Evolutionary conservation across 23 tunicate species (phyloP).

Genomic region (Phallusia fumigata): DNA sequence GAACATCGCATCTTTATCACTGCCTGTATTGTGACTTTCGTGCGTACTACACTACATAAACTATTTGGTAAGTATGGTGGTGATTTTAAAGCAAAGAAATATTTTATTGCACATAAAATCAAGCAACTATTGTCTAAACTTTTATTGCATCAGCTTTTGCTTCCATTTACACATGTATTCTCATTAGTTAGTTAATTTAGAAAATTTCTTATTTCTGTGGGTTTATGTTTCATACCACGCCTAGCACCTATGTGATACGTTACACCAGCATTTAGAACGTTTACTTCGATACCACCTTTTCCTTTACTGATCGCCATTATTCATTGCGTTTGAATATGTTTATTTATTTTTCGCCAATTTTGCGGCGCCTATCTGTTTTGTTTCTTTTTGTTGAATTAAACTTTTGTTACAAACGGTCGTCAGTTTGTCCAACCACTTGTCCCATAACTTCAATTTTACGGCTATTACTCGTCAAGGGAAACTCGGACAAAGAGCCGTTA

Average conservation of each 20-base stretch:
- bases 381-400: background rate
- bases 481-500: background rate
- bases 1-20: too few relatives aligned
- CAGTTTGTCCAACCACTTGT: background rate
- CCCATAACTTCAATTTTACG: background rate
- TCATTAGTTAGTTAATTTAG: too few relatives aligned
- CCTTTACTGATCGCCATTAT: background rate
- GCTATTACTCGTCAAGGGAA: background rate
- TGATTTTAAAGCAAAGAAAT: too few relatives aligned
- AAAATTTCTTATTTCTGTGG: too few relatives aligned
- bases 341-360: background rate
- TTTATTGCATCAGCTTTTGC: too few relatives aligned
- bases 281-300: background rate
- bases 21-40: too few relatives aligned
- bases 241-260: background rate
- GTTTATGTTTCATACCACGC: too few relatives aligned
- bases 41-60: too few relatives aligned
- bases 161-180: too few relatives aligned
- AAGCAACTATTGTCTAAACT: too few relatives aligned
- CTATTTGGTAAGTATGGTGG: too few relatives aligned
- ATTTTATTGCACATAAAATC: too few relatives aligned
- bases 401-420: background rate
- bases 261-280: slow-evolving; percentile 8
- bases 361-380: background rate
- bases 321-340: background rate